Evolutionary conservation across 30 jellyfish, hydroid and myxozoan genomes (phyloP).

Genomic region (Cassiopea xamachana): DNA sequence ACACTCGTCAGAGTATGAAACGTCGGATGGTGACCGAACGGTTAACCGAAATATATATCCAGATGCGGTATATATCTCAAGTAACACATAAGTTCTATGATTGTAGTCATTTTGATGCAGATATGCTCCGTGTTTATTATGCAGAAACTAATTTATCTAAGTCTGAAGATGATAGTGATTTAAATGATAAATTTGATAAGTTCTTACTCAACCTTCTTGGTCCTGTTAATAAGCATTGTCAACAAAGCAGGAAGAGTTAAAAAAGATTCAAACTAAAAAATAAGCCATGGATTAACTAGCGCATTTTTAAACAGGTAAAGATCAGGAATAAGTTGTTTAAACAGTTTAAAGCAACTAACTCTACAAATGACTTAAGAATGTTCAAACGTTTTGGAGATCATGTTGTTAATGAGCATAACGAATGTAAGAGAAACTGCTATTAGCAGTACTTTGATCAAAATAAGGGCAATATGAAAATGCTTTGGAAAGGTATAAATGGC

Average conservation of each 20-base stretch:
- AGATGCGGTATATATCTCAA: too few relatives aligned
- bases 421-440: slow-evolving; percentile 30
- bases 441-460: slow-evolving; percentile 34
- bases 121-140: neutral
- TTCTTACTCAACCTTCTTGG: neutral
- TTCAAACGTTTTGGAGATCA: slow-evolving; percentile 50
- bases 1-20: too few relatives aligned
- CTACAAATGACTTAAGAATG: slow-evolving; percentile 33
- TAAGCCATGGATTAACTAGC: slow-evolving; percentile 42
- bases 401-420: slow-evolving; percentile 54
- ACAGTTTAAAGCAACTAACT: slow-evolving; percentile 52
- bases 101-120: neutral
- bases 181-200: neutral
- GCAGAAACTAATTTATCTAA: neutral
- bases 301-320: slow-evolving; percentile 1
- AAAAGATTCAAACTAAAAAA: neutral
- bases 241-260: neutral
- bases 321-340: slow-evolving; percentile 19
- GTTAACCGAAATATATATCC: too few relatives aligned
- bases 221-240: neutral
- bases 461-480: slow-evolving; percentile 32
- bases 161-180: neutral
- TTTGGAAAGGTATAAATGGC: slow-evolving; percentile 30
- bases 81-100: neutral
- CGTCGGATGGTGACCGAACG: too few relatives aligned